Base-by-base conservation (phyloP, 2,113 vertebrate species). In the Notechis scutatus region DNA sequence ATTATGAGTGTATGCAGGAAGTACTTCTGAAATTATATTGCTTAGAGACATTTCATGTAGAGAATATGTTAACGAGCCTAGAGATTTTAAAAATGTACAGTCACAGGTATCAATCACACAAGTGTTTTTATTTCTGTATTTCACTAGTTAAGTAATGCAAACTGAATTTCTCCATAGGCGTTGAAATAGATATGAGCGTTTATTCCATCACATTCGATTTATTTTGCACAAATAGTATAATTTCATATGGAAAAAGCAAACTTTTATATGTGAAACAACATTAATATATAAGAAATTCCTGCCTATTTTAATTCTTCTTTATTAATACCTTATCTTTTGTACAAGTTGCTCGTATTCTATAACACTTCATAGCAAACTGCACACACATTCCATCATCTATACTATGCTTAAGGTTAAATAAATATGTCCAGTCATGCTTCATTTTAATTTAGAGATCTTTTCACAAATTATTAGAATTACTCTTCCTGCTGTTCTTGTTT, bases 401-500 rank as follows among this genome's bases (percentile, higher is more conserved):
- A 69, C 87, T 29, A 85, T 85, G 50, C 91, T 21, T 94, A 34
- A 91, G n/a, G 42, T 3, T 18, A 18, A 39, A 89, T 59, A 85
- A 52, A 94, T 74, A 88, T 74, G 93, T 88, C 56, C 85, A 85
- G 34, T 34, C 88, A 47, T 10, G 45, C 10, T 87, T 47, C 2
- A 0, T 93, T 94, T 91, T 93, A 85, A 89, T 94, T 93, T 90
- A 18, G 56, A 90, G 93, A 61, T 85, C 52, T 26, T 91, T 91
- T 92, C 95, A 95, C 91, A 94, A 20, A 87, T 91, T 74, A 89
- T 26, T 54, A 90, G 88, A 87, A 93, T 92, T 93, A 85, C 15
- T 92, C 34, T 92, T 85, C 95, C 95, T 95, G 94, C 94, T 96
- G 92, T 64, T 95, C 21, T 24, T 5, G 2, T 55, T 91, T 94